Evolutionary conservation across 2,888 invertebrate genomes (phyloP).

Genomic region (Drosophila recens): DNA sequence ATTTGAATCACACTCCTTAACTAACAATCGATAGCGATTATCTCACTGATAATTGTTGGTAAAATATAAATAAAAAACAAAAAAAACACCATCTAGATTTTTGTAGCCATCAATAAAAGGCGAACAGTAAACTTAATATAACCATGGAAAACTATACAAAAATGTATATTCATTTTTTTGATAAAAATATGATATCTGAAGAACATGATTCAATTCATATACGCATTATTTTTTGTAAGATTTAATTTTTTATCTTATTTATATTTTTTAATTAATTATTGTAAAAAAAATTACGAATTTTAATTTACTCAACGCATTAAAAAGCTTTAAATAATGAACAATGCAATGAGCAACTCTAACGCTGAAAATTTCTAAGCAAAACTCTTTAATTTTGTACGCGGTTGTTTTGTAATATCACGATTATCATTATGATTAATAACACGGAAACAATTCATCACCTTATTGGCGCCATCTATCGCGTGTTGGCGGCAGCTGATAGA

Average conservation of each 20-base stretch:
- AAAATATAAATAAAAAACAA: no score
- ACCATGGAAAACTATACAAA: background rate
- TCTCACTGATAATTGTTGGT: constrained; percentile 4
- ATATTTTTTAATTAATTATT: background rate
- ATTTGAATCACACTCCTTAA: constrained; percentile 21
- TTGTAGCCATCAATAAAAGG: constrained; percentile 2
- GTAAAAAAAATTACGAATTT: no score
- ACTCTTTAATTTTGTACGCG: background rate
- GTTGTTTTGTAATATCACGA: background rate
- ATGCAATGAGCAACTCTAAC: background rate
- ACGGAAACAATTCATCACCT: background rate
- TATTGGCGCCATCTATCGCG: constrained; percentile 33
- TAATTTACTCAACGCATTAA: no score
- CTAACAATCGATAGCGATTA: constrained; percentile 16
- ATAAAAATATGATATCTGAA: background rate
- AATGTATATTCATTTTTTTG: no score
- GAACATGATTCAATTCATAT: background rate
- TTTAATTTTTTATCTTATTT: no score
- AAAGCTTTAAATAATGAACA: background rate
- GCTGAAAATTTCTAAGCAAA: background rate
- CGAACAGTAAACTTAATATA: background rate
- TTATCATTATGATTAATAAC: background rate
- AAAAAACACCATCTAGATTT: background rate
- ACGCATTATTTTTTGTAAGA: background rate
- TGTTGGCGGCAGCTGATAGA: background rate